Percentiles rank a stretch among this genome's conserved stretches.
phyloP scores from a whole-genome alignment of 2,797 vertebrate species.

The Halcyon badia region DNA sequence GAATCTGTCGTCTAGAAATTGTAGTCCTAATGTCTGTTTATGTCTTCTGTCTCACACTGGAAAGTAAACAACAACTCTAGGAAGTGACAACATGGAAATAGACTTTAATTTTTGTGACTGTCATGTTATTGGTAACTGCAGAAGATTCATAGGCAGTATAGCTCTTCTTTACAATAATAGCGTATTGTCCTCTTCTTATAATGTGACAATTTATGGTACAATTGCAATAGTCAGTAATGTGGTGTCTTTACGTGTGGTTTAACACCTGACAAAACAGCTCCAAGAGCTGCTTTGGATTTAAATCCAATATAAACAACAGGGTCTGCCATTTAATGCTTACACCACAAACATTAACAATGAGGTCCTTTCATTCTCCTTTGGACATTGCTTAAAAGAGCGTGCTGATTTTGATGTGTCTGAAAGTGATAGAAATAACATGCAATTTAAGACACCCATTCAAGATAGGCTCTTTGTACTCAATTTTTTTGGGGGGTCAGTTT shows the following conservation, averaged over 20 bases:
- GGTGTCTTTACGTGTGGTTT: not conserved
- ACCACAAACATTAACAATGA: constrained; percentile 55
- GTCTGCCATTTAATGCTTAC: constrained; percentile 37
- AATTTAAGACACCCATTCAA: not conserved
- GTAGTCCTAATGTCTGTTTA: not conserved
- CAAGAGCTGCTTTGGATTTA: constrained; percentile 47
- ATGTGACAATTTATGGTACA: constrained; percentile 1
- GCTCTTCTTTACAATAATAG: constrained; percentile 9
- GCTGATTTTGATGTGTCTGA: not conserved
- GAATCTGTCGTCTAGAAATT: not conserved
- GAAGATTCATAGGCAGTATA: not conserved
- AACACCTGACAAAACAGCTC: constrained; percentile 71
- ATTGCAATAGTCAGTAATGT: constrained; percentile 12
- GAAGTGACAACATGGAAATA: not conserved
- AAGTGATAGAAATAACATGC: not conserved
- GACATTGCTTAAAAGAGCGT: not conserved
- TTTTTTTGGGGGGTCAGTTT: not conserved
- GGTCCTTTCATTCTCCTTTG: constrained; percentile 25
- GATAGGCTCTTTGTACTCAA: not conserved
- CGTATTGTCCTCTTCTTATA: constrained; percentile 8
- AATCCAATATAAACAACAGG: constrained; percentile 54
- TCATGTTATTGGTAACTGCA: not conserved
- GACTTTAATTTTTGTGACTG: not conserved
- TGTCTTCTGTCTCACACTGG: not conserved
- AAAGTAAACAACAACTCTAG: not conserved